Base-by-base conservation (phyloP, 2,888 invertebrate genomes). In the Pelosia muscerda region DNA sequence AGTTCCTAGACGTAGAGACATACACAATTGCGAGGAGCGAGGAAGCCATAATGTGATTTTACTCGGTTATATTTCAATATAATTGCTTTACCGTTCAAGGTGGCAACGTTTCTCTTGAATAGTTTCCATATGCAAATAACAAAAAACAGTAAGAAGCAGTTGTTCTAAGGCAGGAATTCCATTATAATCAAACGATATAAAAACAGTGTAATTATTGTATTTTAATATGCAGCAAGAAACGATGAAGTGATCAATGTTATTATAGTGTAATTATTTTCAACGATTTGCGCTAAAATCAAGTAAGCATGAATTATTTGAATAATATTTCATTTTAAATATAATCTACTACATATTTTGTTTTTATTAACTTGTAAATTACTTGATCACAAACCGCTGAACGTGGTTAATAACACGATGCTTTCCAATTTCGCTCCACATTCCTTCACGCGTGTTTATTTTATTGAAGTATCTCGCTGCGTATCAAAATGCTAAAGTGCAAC, bases 391-490 rank as follows among this genome's bases (percentile, higher is more conserved):
- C 71, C 69, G 66, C 68, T 65, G 65, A 76, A 74, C 74, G 82
- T 38, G 38, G 38, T 0, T 79, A 81, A 28, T 23, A 81, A 75
- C 75, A 78, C 68, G 82, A 81, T 84, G 86, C 87, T 88, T 89
- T 89, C 88, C 86, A 89, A 90, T 88, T 86, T 86, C 84, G 84
- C 81, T 79, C 81, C 86, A 87, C 86, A 90, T 90, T 89, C 87
- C 84, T 85, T 84, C 88, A 89, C 89, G 89, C 84, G 79, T 87
- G 86, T 88, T 89, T 89, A 87, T 86, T 88, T 88, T 86, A 85
- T 84, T 79, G 77, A 86, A 86, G 77, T 76, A 83, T 85, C 78
- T 80, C 80, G 23, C 31, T 69, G 81, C 75, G 80, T 83, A 84
- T 86, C 81, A 84, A 86, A 85, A 85, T 81, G 79, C 62, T 76